A percentile compares a stretch with the other conserved stretches of the same genome.
phyloP scores from a whole-genome alignment of 2,888 invertebrate species.

The Chironomus tentans region DNA sequence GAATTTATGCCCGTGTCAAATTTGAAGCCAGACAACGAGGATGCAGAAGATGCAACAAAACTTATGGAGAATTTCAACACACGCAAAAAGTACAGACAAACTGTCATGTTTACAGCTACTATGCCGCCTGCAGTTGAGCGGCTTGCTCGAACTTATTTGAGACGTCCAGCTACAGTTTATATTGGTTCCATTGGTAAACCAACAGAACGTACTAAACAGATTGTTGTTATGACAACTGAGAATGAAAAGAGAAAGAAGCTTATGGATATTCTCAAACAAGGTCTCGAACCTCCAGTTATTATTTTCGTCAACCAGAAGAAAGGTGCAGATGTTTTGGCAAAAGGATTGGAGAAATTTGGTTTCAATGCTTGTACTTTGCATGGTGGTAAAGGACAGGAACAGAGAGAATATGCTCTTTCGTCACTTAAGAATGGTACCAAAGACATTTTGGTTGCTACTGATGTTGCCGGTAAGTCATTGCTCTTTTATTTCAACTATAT shows the following conservation, averaged over 20 bases:
- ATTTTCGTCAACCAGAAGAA: constrained; percentile 99
- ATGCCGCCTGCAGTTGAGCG: constrained; percentile 99
- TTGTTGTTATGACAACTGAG: constrained; percentile 91
- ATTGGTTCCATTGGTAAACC: constrained; percentile 96
- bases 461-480: constrained; percentile 60
- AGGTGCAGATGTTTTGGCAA: constrained; percentile 95
- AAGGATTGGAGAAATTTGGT: constrained; percentile 92
- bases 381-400: constrained; percentile 99
- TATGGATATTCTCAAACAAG: constrained; percentile 80
- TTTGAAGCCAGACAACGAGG: constrained; percentile 95
- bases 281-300: constrained; percentile 94
- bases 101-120: constrained; percentile 99
- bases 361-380: constrained; percentile 96
- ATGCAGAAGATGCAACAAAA: constrained; percentile 89
- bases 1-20: constrained; percentile 98
- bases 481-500: too few species aligned
- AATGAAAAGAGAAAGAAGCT: constrained; percentile 94
- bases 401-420: constrained; percentile 95
- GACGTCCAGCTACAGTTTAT: constrained; percentile 94
- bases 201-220: constrained; percentile 94
- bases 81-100: constrained; percentile 96
- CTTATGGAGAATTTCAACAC: constrained; percentile 89
- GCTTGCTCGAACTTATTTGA: constrained; percentile 75
- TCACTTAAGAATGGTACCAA: constrained; percentile 93
- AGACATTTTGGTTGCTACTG: constrained; percentile 97